Evolutionary conservation across 2,888 invertebrate species (phyloP), one percentile per base, ranked within the genome.

Genomic region (Eugnorisma glareosa): DNA sequence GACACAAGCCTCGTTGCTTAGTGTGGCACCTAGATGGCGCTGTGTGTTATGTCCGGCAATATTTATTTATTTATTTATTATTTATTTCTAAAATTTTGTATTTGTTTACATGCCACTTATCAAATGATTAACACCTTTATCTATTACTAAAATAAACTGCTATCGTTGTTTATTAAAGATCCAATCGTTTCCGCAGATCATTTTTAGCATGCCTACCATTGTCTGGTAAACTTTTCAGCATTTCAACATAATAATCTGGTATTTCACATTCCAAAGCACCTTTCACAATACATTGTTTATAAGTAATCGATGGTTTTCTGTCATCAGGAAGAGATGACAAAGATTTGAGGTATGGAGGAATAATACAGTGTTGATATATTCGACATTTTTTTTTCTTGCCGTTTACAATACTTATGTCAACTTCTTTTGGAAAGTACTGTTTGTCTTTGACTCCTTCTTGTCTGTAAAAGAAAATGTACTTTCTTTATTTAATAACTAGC

Each of bases 231-330:
- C 13, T 66, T 54, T 76, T 84, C 6, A 88, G 76, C 70, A 57
- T 78, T 51, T 67, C 18, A 48, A 84, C 37, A n/a, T 86, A 86
- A 8, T 82, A 63, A 40, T 40, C 5, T n/a, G 88, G 84, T 57
- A 86, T 37, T 31, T 48, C 13, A 48, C 84, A 86, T 75, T 86
- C 86, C 0, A 70, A 57, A 3, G 86, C 84, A 5, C 86, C 88
- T 40, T 59, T 74, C 18, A 88, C 37, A 28, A 87, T 78, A 40
- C 80, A 77, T 21, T 84, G 48, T 73, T 77, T 76, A 28, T 87
- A 88, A 3, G 84, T 88, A 4, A 86, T 71, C 2, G 88, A 88
- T 7, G 87, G 88, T 73, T 73, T 77, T 77, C 88, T 84, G 3
- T 82, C 40, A 11, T 48, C n/a, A 2, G 84, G 82, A 48, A 88